phyloP scores from a whole-genome alignment of 2,113 vertebrate genomes.

The Arenaria interpres region DNA sequence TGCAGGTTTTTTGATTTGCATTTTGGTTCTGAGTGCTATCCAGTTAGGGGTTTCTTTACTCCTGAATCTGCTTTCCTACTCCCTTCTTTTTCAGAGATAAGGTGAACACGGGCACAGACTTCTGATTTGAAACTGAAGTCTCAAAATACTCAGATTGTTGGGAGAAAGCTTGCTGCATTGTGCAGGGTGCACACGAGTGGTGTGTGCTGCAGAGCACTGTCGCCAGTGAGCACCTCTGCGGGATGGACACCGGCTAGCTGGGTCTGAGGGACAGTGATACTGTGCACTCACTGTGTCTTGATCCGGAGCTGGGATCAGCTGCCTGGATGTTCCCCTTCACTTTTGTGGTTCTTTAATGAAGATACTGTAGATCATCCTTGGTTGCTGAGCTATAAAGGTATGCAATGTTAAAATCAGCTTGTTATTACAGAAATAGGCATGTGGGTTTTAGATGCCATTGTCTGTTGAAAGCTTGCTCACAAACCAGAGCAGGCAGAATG shows the following conservation, averaged over 20 bases:
- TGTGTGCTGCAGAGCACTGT: rapidly evolving
- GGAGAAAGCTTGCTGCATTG: neutral
- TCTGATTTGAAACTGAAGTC: neutral
- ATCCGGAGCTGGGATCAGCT: neutral
- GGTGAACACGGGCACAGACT: neutral
- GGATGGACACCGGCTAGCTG: neutral
- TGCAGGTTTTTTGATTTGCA: neutral
- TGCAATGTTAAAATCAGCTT: neutral
- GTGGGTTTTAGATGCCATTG: neutral
- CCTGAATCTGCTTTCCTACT: neutral
- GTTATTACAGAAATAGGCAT: rapidly evolving
- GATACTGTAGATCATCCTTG: neutral
- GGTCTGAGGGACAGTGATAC: neutral
- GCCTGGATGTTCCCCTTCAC: neutral
- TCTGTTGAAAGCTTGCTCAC: neutral
- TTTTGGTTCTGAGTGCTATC: neutral
- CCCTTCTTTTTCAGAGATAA: neutral
- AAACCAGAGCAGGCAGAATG: neutral
- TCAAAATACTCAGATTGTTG: rapidly evolving
- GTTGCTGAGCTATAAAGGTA: neutral
- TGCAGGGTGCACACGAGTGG: rapidly evolving
- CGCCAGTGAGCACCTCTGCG: rapidly evolving
- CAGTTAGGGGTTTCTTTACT: neutral
- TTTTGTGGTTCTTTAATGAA: neutral
- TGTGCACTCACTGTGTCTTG: rapidly evolving